Evolutionary conservation across 2,888 invertebrate species (phyloP), one percentile per base, ranked within the genome.

Genomic region (Drosophila kambysellisi): DNA sequence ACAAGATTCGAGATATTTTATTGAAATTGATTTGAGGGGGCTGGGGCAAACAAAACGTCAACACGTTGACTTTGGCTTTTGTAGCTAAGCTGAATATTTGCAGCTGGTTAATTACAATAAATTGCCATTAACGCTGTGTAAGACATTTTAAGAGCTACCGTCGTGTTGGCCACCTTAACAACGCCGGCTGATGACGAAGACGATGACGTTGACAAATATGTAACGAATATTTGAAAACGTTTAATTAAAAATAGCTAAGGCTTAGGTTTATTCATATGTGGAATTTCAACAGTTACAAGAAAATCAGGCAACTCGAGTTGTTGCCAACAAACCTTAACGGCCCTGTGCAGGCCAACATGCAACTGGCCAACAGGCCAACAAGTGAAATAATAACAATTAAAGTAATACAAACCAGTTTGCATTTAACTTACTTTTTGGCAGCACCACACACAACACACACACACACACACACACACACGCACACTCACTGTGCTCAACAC

Each of bases 301-400:
- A 61, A 73, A 41, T 51, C 59, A 48, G 66, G 66, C 69, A 48
- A 33, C 58, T 52, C 7, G 43, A 43, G 32, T n/a, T 37, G 41
- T 58, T 50, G 52, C 52, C 71, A 70, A 46, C 59, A 33, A 64
- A 64, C 33, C 64, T 70, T 48, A 79, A 75, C 54, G 72, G 80
- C 81, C 81, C 77, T 76, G 68, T 59, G 30, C 62, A 30, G 61
- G 58, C 68, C 74, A 73, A 39, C 67, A 46, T 50, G 17, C 60
- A 68, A 35, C 70, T 51, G 57, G 32, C 25, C 70, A 76, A 48
- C 62, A 68, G 73, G 53, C 83, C 69, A 68, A 70, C 76, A 81
- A 77, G 82, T 80, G 85, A 74, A 84, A 89, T 86, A 89, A 88
- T 88, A 73, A 65, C 88, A 88, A 85, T 82, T 89, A 82, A 88